Conservation (phyloP, 2,113 vertebrate genomes). For the Bubo bubo region DNA sequence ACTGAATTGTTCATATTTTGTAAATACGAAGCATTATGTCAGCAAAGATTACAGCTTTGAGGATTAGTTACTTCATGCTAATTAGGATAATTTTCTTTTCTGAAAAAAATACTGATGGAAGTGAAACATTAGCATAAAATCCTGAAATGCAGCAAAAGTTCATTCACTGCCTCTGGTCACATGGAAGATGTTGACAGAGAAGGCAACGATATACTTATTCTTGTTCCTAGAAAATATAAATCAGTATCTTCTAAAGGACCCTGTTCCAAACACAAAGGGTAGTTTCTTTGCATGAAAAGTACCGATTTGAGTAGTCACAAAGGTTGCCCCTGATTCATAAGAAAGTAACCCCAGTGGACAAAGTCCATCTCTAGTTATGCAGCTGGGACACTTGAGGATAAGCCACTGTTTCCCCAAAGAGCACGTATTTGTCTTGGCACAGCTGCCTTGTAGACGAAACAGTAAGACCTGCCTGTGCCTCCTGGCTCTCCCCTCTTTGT, state of each 20-base stretch:
- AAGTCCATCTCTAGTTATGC: neutral
- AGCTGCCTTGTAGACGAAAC: neutral
- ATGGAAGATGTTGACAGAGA: neutral
- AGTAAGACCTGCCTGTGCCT: neutral
- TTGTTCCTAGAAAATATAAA: neutral
- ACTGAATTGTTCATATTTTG: neutral
- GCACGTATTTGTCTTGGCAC: neutral
- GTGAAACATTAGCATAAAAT: neutral
- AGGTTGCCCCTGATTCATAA: neutral
- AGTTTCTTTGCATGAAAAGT: neutral
- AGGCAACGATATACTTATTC: neutral
- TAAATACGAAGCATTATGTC: neutral
- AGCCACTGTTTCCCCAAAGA: neutral
- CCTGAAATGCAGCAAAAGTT: neutral
- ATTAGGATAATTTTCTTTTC: conserved; percentile 14
- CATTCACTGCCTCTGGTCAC: neutral
- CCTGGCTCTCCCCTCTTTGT: neutral
- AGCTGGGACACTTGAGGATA: neutral
- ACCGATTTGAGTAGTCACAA: neutral
- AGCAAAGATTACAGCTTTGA: neutral
- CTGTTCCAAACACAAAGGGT: neutral
- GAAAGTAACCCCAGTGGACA: neutral
- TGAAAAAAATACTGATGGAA: neutral
- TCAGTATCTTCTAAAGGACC: neutral
- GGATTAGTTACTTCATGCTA: neutral